Base-by-base conservation (phyloP, 1,140 invertebrate genomes). In the Aethina tumida region DNA sequence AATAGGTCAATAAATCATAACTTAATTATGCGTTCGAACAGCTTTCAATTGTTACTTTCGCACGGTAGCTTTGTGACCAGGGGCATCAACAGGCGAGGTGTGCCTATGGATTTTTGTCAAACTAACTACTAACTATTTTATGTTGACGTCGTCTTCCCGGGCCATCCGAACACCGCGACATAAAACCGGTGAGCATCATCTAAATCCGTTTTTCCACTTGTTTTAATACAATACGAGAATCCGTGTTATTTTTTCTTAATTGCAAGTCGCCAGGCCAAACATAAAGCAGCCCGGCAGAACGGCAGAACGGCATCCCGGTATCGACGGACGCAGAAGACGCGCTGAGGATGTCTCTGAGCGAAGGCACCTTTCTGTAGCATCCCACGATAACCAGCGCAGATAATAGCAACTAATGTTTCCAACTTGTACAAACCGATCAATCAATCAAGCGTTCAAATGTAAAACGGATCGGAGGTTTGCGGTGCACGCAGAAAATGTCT, bases 341-440 rank as follows among this genome's bases (percentile, higher is more conserved):
- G n/a, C n/a, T n/a, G n/a, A n/a, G 34, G 25, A 37, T 37, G 35
- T 37, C 35, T 29, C 25, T 27, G 35, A n/a, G n/a, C 14, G 14
- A 28, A 17, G 14, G 16, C 7, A 17, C 26, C 13, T 14, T 37
- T 37, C 18, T 32, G 13, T 31, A 25, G 14, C 15, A 22, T 40
- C 38, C 38, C 38, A 40, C 38, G 38, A 40, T 40, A 20, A 24
- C 24, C 16, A 26, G 28, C 13, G 10, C 30, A 31, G 38, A 40
- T 40, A 40, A 40, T 32, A 32, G 28, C 38, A 40, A 40, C 38
- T 40, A 40, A 40, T 40, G 38, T 40, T 40, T 33, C 30, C 38
- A 33, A 32, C 38, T 33, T 40, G 38, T 40, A 33, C 30, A 25
- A 32, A 40, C 21, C 38, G 29, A 40, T 40, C 38, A 40, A 40